Evolutionary conservation across 2,888 invertebrate species (phyloP), one percentile per base, ranked within the genome.

Genomic region (Nomada goodeniana): DNA sequence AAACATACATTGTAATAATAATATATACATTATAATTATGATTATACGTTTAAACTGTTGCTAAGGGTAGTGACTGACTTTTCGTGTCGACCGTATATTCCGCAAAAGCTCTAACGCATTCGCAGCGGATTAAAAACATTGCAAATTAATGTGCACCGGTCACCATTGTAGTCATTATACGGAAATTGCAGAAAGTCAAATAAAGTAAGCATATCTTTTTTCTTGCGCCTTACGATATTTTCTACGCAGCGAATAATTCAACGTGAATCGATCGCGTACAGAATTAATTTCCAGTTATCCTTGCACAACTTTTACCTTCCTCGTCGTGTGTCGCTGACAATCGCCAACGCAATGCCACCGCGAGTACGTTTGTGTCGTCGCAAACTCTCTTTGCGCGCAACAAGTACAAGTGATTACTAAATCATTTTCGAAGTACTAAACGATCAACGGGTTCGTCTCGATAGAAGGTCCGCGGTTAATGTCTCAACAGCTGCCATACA

Each of bases 231-330:
- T 13, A 13, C 36, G 44, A 29, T 60, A 61, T 61, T 36, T 71
- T 26, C 15, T 60, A 20, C n/a, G 18, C 42, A 26, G 20, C 47
- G 18, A 59, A 73, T 36, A 53, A 61, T 18, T 42, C 29, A 13
- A 53, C 50, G 52, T 60, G n/a, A 67, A 65, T 67, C 73, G 86
- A 81, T 88, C 59, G 67, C 71, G 69, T 50, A 18, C 29, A 29
- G 57, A 57, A 29, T 60, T 63, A 52, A 69, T 73, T 59, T 67
- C 42, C 42, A 76, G 80, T 65, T 65, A 76, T 85, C 76, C 82
- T 88, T 83, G 88, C 76, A 69, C 63, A 68, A 78, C 53, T 67
- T 74, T 70, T 76, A 63, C 73, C 61, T 59, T 73, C 68, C 74
- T 76, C 26, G 53, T 69, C 42, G 29, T 10, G 26, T 47, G 55